phyloP scores from a whole-genome alignment of 2,888 invertebrate species.

The Mongoloraphidia duomilia region DNA sequence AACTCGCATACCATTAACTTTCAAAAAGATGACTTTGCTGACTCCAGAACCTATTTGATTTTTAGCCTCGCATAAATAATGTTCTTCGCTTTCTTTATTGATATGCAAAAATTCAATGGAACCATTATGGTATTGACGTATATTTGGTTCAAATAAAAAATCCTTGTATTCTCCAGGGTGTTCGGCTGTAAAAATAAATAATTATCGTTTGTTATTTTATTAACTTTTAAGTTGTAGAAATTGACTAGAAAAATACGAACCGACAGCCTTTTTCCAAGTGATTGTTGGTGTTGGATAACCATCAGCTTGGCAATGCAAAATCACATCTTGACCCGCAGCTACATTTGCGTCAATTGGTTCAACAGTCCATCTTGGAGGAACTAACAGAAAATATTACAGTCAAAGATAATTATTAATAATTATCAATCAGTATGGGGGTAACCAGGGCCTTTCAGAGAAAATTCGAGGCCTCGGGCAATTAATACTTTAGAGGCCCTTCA shows the following conservation, averaged over 20 bases:
- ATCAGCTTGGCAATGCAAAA: constrained; percentile 77
- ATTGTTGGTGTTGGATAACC: constrained; percentile 82
- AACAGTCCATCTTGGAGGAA: constrained; percentile 79
- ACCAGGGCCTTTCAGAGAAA: too few relatives aligned
- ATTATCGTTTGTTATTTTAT: not conserved
- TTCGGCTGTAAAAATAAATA: constrained; percentile 32
- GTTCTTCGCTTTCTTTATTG: constrained; percentile 76
- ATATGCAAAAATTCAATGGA: constrained; percentile 70
- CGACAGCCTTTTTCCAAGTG: constrained; percentile 80
- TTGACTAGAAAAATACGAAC: constrained; percentile 30
- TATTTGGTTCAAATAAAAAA: constrained; percentile 64
- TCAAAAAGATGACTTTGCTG: constrained; percentile 80
- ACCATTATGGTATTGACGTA: constrained; percentile 66
- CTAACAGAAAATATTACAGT: constrained; percentile 29
- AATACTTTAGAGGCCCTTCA: too few relatives aligned
- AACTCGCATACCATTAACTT: constrained; percentile 64
- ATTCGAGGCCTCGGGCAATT: too few relatives aligned
- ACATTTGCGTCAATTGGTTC: constrained; percentile 74
- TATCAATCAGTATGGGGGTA: too few relatives aligned
- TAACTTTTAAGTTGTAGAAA: too few relatives aligned
- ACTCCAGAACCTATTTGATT: constrained; percentile 84
- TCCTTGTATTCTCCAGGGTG: constrained; percentile 69
- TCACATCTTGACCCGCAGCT: constrained; percentile 69
- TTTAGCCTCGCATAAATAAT: constrained; percentile 85
- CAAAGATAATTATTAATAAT: too few relatives aligned